These are phyloP conservation scores for Acronicta alni DNA, from an alignment of 2,888 invertebrate genomes.

Conservation along the genomic window DNA sequence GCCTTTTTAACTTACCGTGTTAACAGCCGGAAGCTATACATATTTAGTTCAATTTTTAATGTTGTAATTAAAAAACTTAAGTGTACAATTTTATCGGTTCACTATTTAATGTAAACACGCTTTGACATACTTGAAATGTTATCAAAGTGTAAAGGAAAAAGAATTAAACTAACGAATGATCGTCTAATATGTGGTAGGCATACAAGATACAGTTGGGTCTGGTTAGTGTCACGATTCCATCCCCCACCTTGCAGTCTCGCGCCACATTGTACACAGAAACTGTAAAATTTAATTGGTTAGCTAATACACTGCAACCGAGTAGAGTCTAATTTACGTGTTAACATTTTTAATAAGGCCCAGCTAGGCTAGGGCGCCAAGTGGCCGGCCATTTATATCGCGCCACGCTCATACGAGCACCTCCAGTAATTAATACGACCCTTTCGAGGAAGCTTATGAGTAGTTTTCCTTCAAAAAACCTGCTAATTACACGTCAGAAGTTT, in stretches of 20 bases:
- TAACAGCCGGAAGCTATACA: conserved; percentile 70
- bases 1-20: conserved; percentile 84
- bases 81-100: conserved; percentile 65
- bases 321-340: conserved; percentile 88
- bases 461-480: conserved; percentile 86
- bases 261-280: conserved; percentile 74
- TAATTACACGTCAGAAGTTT: conserved; percentile 83
- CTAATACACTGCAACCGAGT: conserved; percentile 81
- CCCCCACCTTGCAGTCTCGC: conserved; percentile 71
- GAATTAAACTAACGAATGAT: conserved; percentile 58
- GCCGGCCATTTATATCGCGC: conserved; percentile 84
- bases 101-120: conserved; percentile 49
- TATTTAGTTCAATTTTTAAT: conserved; percentile 79
- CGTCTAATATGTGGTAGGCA: conserved; percentile 35
- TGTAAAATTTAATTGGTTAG: conserved; percentile 87
- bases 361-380: conserved; percentile 86
- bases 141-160: conserved; percentile 71
- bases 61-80: conserved; percentile 76
- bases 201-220: conserved; percentile 60
- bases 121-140: conserved; percentile 64
- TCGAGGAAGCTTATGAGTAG: conserved; percentile 89
- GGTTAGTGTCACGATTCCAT: conserved; percentile 66
- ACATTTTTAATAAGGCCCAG: conserved; percentile 88
- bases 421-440: conserved; percentile 87
- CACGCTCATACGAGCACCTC: conserved; percentile 82